A percentile compares a stretch with the other conserved stretches of the same genome.
phyloP scores from a whole-genome alignment of 2,888 invertebrate species.

The Glaucopsyche alexis region DNA sequence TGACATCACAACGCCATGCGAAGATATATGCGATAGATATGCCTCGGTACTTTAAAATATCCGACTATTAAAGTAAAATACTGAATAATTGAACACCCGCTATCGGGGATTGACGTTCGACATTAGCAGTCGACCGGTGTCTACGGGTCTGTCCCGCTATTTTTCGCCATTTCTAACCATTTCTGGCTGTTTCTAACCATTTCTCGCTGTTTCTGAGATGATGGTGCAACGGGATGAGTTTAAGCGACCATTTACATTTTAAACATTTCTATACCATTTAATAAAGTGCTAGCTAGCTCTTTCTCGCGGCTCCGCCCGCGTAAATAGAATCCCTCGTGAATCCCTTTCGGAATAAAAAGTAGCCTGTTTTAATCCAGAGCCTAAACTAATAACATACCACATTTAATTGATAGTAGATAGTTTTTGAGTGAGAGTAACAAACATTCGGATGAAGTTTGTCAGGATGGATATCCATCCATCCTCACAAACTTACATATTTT shows the following conservation, averaged over 20 bases:
- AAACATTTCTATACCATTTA: neutral
- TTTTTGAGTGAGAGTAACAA: no score
- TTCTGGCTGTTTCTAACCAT: neutral
- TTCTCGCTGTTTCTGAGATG: neutral
- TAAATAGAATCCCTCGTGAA: no score
- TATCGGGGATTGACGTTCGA: neutral
- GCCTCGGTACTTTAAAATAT: neutral
- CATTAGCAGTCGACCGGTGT: conserved; percentile 6
- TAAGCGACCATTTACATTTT: neutral
- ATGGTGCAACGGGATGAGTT: neutral
- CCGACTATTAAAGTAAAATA: neutral
- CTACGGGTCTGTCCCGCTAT: neutral
- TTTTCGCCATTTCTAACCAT: conserved; percentile 3
- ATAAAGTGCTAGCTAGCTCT: no score
- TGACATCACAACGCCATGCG: no score
- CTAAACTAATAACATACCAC: no score
- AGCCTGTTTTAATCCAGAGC: no score
- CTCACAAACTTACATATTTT: no score
- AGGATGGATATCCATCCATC: no score
- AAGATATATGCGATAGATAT: neutral
- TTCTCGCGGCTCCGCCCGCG: no score
- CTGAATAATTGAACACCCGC: conserved; percentile 11
- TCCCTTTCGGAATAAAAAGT: no score
- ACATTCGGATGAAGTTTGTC: no score
- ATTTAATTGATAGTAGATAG: no score